A percentile compares a stretch with the other conserved stretches of the same genome.
Evolutionary conservation across 2,113 vertebrate genomes (phyloP).

Genomic region (Tenebrosternarchus preto): DNA sequence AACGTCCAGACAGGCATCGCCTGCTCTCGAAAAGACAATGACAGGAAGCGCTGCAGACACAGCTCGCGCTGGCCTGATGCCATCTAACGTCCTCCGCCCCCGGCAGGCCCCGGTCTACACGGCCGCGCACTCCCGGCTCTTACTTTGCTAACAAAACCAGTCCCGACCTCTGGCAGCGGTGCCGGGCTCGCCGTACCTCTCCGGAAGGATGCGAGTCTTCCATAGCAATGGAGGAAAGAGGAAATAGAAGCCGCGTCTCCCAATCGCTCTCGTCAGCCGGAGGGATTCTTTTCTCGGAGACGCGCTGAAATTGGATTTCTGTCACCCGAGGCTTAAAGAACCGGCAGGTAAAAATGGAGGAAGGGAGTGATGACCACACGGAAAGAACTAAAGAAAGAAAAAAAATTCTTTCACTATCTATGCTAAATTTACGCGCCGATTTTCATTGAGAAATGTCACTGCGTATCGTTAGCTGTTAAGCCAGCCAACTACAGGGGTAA

Average conservation of each 20-base stretch:
- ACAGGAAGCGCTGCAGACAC: slow-evolving; percentile 37
- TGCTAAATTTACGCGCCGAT: neutral
- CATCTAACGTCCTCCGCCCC: neutral
- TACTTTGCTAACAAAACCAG: neutral
- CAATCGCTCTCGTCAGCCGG: slow-evolving; percentile 41
- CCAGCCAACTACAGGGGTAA: no score
- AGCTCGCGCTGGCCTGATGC: slow-evolving; percentile 8
- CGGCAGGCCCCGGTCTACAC: neutral
- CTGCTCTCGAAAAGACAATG: slow-evolving; percentile 27
- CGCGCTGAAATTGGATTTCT: slow-evolving; percentile 50
- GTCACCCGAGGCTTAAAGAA: slow-evolving; percentile 46
- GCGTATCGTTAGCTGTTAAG: no score
- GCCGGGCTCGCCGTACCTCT: neutral
- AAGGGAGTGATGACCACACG: slow-evolving; percentile 25
- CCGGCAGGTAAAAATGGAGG: slow-evolving; percentile 45
- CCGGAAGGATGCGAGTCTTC: slow-evolving; percentile 15
- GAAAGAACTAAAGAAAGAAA: neutral
- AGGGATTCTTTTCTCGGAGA: slow-evolving; percentile 38
- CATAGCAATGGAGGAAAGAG: slow-evolving; percentile 1
- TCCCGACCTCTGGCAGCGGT: slow-evolving; percentile 10
- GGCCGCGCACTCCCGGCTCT: neutral
- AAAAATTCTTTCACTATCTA: slow-evolving; percentile 1
- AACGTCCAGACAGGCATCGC: slow-evolving; percentile 24
- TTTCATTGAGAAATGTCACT: neutral
- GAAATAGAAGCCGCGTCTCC: slow-evolving; percentile 38